These are phyloP conservation scores for Mayetiola destructor DNA, from an alignment of 2,888 invertebrate species.

Conservation along the genomic window DNA sequence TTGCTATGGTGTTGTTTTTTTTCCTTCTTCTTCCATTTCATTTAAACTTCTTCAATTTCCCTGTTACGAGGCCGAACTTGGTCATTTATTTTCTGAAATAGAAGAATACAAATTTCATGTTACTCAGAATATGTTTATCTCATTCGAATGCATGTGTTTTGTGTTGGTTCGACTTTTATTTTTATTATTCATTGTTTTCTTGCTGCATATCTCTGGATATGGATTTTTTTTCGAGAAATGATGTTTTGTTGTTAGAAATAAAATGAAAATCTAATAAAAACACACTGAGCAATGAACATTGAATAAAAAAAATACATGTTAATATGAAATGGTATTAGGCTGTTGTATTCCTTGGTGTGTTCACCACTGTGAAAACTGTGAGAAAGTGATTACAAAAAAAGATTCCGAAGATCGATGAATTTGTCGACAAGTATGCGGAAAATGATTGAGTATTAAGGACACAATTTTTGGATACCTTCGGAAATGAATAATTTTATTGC, in stretches of 20 bases:
- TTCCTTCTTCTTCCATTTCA: too few species aligned
- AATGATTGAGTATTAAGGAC: background rate
- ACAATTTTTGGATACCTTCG: too few species aligned
- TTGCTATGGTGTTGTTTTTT: too few species aligned
- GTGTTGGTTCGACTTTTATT: too few species aligned
- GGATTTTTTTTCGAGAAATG: constrained; percentile 3
- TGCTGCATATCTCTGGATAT: background rate
- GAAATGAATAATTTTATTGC: too few species aligned
- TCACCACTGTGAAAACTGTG: background rate
- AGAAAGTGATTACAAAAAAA: constrained; percentile 3
- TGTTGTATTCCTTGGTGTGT: background rate
- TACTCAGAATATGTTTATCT: background rate
- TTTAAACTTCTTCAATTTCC: too few species aligned
- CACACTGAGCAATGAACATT: too few species aligned
- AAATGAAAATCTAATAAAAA: too few species aligned
- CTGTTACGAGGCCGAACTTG: background rate
- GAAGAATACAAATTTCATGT: too few species aligned
- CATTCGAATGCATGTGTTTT: background rate
- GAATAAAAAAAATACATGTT: background rate
- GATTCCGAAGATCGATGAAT: background rate
- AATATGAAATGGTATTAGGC: background rate
- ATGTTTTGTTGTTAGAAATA: constrained; percentile 1
- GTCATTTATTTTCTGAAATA: constrained; percentile 8
- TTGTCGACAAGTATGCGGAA: background rate
- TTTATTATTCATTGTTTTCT: constrained; percentile 1